Conservation (phyloP, 2,888 invertebrate genomes). For the Lithophane socia region DNA sequence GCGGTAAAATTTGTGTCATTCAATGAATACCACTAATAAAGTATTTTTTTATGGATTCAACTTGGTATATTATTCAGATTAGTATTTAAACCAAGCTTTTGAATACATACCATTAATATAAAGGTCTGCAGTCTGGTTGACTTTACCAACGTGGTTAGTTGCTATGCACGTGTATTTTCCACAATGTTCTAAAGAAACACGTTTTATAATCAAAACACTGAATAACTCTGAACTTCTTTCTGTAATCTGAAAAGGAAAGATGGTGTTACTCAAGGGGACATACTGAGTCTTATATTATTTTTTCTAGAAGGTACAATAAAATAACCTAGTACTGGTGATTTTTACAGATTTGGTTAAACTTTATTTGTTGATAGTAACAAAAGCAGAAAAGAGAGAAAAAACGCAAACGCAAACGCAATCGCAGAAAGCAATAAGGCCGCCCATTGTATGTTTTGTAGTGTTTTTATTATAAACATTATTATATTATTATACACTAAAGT, state of each 20-base stretch:
- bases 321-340: background rate
- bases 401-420: too few relatives aligned
- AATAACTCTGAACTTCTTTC: conserved; percentile 93
- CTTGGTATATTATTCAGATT: background rate
- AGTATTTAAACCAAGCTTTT: conserved; percentile 2
- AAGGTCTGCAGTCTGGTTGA: conserved; percentile 92
- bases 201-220: conserved; percentile 93
- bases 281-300: conserved; percentile 24
- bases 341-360: background rate
- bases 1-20: background rate
- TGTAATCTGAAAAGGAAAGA: conserved; percentile 86
- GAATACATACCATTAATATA: conserved; percentile 92
- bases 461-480: too few relatives aligned
- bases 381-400: too few relatives aligned
- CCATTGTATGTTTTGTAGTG: too few relatives aligned
- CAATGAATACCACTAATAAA: background rate
- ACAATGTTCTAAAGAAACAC: conserved; percentile 92
- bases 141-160: conserved; percentile 93
- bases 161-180: conserved; percentile 94
- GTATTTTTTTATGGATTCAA: background rate
- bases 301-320: background rate
- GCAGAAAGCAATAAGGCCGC: too few relatives aligned
- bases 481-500: too few relatives aligned
- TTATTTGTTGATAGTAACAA: background rate
- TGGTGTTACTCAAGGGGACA: conserved; percentile 26